Conservation (phyloP, 2,797 vertebrate species). For the Crypturellus tataupa region DNA sequence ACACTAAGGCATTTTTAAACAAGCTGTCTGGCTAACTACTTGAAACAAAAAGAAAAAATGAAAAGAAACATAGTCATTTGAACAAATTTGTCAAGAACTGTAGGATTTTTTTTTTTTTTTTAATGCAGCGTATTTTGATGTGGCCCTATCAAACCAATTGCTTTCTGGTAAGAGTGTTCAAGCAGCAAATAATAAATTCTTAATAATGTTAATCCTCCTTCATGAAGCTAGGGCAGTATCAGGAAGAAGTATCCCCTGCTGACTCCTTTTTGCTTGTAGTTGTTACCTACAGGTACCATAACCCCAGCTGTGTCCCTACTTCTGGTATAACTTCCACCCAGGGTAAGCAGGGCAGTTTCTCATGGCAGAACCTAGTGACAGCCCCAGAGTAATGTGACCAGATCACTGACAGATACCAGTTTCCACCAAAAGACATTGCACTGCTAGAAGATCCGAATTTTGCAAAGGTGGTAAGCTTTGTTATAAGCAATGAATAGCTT, state of each 20-base stretch:
- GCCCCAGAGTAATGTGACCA: not conserved
- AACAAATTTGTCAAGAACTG: not conserved
- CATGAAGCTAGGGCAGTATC: not conserved
- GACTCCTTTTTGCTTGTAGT: not conserved
- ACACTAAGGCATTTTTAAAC: not conserved
- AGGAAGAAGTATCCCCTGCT: not conserved
- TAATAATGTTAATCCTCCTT: not conserved
- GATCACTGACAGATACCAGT: not conserved
- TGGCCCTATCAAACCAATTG: not conserved
- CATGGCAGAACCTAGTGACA: not conserved
- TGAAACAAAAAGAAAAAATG: not conserved
- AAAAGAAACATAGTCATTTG: not conserved
- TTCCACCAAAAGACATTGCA: not conserved
- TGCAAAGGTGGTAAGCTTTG: not conserved
- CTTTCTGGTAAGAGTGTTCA: not conserved
- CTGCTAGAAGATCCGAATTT: not conserved
- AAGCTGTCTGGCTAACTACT: not conserved
- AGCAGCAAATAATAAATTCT: not conserved
- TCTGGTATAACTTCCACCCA: fast-evolving
- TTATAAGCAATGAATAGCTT: not conserved
- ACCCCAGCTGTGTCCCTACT: not conserved
- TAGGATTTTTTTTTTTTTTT: too few relatives aligned
- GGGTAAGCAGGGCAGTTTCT: not conserved
- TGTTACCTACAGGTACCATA: not conserved
- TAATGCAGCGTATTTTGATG: not conserved